Evolutionary conservation across 2,888 invertebrate genomes (phyloP).

Genomic region (Papilio demoleus): DNA sequence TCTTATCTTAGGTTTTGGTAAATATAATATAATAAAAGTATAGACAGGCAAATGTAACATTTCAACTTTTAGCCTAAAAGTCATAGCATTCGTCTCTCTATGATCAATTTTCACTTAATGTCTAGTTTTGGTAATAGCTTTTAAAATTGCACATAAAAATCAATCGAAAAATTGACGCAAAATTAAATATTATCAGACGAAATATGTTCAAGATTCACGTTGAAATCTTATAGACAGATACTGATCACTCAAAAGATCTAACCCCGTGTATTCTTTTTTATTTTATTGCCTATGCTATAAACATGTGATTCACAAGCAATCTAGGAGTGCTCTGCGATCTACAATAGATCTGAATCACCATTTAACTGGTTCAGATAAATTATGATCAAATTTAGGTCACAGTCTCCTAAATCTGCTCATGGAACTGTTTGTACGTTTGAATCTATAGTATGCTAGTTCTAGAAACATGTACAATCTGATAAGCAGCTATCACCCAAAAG

Average conservation of each 20-base stretch:
- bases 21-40: no score
- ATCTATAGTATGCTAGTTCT: neutral
- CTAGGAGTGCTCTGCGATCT: constrained; percentile 21
- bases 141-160: no score
- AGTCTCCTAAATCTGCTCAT: constrained; percentile 13
- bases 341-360: constrained; percentile 26
- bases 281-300: constrained; percentile 20
- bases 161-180: no score
- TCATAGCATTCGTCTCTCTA: no score
- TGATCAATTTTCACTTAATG: no score
- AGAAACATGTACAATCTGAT: neutral
- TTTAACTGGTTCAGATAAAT: constrained; percentile 31
- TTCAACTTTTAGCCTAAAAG: no score
- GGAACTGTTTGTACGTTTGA: neutral
- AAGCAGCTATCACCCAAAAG: neutral
- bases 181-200: neutral
- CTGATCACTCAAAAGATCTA: neutral
- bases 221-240: neutral
- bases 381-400: constrained; percentile 29
- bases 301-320: constrained; percentile 29
- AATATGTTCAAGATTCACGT: neutral
- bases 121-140: no score
- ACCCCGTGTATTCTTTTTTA: neutral
- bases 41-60: no score
- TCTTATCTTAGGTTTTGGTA: no score